These are phyloP conservation scores for Pogonophryne albipinna DNA, from an alignment of 2,797 vertebrate genomes.

Conservation along the genomic window DNA sequence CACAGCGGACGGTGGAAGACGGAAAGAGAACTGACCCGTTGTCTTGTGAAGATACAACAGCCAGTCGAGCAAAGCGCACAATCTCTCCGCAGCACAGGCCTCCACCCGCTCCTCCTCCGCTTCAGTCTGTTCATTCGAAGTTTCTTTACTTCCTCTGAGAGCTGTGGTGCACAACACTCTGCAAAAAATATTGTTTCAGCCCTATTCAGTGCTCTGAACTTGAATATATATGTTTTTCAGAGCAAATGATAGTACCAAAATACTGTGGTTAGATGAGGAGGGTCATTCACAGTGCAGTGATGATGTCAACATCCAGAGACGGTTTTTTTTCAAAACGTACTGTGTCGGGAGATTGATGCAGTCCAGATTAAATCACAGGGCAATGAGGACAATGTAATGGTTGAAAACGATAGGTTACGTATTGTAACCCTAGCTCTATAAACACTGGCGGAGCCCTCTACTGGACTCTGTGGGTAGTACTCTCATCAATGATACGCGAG, in stretches of 20 bases:
- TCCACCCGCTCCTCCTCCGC: conserved; percentile 10
- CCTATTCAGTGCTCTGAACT: not conserved
- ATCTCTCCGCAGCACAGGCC: conserved; percentile 47
- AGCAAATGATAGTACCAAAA: conserved; percentile 18
- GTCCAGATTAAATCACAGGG: conserved; percentile 12
- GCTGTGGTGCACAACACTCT: not conserved
- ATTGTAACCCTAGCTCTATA: too few relatives aligned
- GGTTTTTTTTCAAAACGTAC: conserved; percentile 14
- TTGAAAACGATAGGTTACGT: too few relatives aligned
- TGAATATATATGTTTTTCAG: conserved; percentile 27
- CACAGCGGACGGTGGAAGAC: conserved; percentile 35
- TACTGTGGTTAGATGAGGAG: conserved; percentile 6
- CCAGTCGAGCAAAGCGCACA: conserved; percentile 55
- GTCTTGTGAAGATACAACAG: conserved; percentile 59
- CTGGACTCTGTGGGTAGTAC: too few relatives aligned
- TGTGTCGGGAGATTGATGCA: conserved; percentile 12
- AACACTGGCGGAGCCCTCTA: too few relatives aligned
- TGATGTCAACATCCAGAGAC: conserved; percentile 15
- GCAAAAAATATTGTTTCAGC: not conserved
- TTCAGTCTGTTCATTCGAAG: conserved; percentile 44
- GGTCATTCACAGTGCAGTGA: not conserved
- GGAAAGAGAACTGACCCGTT: conserved; percentile 44
- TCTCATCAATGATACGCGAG: too few relatives aligned
- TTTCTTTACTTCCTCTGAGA: conserved; percentile 41
- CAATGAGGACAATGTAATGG: conserved; percentile 3